Evolutionary conservation across 1,140 invertebrate genomes (phyloP).

Genomic region (Heliconius nattereri): DNA sequence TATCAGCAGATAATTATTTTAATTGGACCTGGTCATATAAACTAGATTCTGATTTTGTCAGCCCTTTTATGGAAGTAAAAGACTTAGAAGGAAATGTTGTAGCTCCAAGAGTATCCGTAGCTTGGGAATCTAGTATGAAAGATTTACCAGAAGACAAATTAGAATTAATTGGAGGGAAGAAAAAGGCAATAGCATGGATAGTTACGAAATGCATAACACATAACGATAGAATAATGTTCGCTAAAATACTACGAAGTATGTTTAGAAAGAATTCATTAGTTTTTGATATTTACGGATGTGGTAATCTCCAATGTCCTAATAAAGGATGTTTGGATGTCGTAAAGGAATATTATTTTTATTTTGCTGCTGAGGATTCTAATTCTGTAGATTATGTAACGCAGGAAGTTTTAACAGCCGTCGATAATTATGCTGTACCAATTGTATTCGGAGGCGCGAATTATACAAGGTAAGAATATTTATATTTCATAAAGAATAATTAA

Average conservation of each 20-base stretch:
- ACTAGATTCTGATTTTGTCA: constrained; percentile 79
- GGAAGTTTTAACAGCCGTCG: constrained; percentile 82
- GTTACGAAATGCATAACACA: constrained; percentile 82
- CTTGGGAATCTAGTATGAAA: constrained; percentile 47
- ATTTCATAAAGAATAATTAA: background rate
- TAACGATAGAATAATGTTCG: constrained; percentile 81
- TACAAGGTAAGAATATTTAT: constrained; percentile 49
- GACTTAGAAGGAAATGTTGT: constrained; percentile 60
- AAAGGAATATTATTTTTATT: constrained; percentile 85
- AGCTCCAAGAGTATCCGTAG: constrained; percentile 54
- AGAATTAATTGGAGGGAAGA: constrained; percentile 56
- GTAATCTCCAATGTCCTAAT: constrained; percentile 56
- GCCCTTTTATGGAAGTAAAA: constrained; percentile 76
- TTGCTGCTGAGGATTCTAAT: constrained; percentile 84
- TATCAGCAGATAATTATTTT: constrained; percentile 72
- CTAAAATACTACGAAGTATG: constrained; percentile 80
- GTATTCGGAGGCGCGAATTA: constrained; percentile 74
- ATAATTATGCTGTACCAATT: constrained; percentile 79
- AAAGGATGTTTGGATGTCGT: constrained; percentile 70
- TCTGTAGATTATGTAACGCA: constrained; percentile 84
- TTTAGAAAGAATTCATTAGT: constrained; percentile 67
- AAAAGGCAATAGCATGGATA: constrained; percentile 82
- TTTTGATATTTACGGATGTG: constrained; percentile 88
- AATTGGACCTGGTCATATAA: constrained; percentile 85
- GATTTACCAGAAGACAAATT: constrained; percentile 39